Conservation (phyloP, 1,140 invertebrate genomes). For the Drosophila sechellia region DNA sequence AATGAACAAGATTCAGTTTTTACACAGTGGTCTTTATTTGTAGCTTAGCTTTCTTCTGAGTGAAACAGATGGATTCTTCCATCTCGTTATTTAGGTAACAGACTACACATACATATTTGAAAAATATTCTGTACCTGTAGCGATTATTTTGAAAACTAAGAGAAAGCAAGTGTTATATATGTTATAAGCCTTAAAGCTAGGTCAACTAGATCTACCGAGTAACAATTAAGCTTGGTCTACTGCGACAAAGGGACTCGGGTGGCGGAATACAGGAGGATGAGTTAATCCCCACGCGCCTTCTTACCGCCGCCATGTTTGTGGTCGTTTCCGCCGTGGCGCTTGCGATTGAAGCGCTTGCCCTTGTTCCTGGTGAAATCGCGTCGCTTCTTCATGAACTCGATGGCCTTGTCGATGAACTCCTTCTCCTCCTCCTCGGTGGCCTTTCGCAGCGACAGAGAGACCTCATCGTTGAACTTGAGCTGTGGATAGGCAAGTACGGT, state of each 20-base stretch:
- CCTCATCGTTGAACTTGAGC: constrained; percentile 85
- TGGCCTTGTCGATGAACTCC: constrained; percentile 87
- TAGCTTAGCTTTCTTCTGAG: constrained; percentile 27
- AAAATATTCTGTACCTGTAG: constrained; percentile 18
- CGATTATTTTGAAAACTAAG: constrained; percentile 46
- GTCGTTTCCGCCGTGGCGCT: constrained; percentile 78
- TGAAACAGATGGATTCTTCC: constrained; percentile 44
- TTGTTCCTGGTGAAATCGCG: constrained; percentile 85
- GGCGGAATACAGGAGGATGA: background rate
- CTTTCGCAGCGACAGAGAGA: constrained; percentile 86
- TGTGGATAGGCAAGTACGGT: constrained; percentile 10
- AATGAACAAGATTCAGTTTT: constrained; percentile 27
- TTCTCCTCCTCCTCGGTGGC: constrained; percentile 90
- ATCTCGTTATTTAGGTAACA: constrained; percentile 57
- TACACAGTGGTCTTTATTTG: constrained; percentile 58
- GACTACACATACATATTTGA: constrained; percentile 55
- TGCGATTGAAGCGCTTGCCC: constrained; percentile 77
- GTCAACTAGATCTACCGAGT: constrained; percentile 49
- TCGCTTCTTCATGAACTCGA: constrained; percentile 87
- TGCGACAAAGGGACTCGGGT: constrained; percentile 30
- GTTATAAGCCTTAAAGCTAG: constrained; percentile 40
- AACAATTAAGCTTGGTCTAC: constrained; percentile 27
- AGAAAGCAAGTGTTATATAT: constrained; percentile 26
- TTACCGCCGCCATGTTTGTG: constrained; percentile 59
- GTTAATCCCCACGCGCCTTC: constrained; percentile 57